Evolutionary conservation across 2,113 vertebrate species (phyloP).

Genomic region (Bucco capensis): DNA sequence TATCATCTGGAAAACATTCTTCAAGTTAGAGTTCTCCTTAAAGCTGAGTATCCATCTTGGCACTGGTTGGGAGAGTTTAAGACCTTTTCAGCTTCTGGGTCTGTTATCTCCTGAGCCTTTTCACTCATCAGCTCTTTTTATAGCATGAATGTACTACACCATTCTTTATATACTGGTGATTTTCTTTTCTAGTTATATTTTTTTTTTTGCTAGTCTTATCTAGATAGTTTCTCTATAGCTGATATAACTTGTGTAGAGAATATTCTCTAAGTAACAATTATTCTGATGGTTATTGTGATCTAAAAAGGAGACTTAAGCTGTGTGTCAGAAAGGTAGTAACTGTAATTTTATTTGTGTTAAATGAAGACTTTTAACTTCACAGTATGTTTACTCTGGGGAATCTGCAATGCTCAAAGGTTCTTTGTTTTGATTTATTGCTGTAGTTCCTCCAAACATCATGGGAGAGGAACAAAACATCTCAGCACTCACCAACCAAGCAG

Average conservation of each 20-base stretch:
- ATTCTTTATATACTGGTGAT: neutral
- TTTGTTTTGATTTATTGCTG: neutral
- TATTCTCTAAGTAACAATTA: neutral
- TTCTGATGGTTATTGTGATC: neutral
- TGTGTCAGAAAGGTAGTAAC: neutral
- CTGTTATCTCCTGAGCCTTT: neutral
- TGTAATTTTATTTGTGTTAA: neutral
- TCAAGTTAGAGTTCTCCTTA: neutral
- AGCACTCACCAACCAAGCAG: constrained; percentile 72
- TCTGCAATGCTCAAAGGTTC: neutral
- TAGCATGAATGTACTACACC: neutral
- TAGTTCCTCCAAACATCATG: constrained; percentile 92
- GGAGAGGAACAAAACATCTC: constrained; percentile 93
- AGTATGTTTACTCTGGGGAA: neutral
- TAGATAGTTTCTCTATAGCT: neutral
- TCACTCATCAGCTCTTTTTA: neutral
- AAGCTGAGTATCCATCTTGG: neutral
- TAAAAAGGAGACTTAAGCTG: neutral
- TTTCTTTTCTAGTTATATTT: neutral
- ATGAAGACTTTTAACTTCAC: neutral
- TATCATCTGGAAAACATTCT: neutral
- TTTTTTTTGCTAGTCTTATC: neutral
- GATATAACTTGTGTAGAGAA: neutral
- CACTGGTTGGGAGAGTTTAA: neutral
- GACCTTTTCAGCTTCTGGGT: neutral